Evolutionary conservation across 2,113 vertebrate genomes (phyloP).

Genomic region (Diphyllodes magnificus): DNA sequence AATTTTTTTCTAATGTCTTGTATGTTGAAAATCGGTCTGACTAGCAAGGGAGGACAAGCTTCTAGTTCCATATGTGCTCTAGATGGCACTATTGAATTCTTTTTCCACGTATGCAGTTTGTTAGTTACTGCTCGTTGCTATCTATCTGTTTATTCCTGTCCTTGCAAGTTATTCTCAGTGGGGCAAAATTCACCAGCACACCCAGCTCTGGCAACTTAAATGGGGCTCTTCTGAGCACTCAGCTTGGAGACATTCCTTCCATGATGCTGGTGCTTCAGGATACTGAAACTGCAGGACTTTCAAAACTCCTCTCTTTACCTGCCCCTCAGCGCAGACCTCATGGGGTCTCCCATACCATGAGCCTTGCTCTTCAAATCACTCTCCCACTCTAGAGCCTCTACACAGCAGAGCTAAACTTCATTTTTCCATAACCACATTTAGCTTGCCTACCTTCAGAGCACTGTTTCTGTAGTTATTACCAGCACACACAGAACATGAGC

Average conservation of each 20-base stretch:
- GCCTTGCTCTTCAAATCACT: neutral
- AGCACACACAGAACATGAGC: neutral
- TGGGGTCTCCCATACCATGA: accelerated
- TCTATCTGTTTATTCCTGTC: neutral
- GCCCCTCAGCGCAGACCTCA: neutral
- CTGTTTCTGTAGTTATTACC: neutral
- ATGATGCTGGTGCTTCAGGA: neutral
- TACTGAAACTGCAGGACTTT: neutral
- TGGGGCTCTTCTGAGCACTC: neutral
- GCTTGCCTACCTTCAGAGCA: neutral
- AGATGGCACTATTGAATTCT: constrained; percentile 57
- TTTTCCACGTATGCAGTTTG: neutral
- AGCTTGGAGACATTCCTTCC: neutral
- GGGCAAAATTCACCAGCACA: neutral
- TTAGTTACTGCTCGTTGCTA: neutral
- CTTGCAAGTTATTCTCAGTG: neutral
- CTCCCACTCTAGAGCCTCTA: neutral
- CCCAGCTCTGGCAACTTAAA: neutral
- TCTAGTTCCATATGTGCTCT: neutral
- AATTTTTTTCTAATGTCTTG: neutral
- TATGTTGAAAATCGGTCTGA: neutral
- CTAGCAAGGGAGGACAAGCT: neutral
- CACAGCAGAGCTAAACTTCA: neutral
- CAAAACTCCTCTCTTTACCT: neutral
- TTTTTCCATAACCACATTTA: neutral